Evolutionary conservation across 2,113 vertebrate genomes (phyloP), one percentile per base, ranked within the genome.

Genomic region (Phylloscopus trochilus): DNA sequence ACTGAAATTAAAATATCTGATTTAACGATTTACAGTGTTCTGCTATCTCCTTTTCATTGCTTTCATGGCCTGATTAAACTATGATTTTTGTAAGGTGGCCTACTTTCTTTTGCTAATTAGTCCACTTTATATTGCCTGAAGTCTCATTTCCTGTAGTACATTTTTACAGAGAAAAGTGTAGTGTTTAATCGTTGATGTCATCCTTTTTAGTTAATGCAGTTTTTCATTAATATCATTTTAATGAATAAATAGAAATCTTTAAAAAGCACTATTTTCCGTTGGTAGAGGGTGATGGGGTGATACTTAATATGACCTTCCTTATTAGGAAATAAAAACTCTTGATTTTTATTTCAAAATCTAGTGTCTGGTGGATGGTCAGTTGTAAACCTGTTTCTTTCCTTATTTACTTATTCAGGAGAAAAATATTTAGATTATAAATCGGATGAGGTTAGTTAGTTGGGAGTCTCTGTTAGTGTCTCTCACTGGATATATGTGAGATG

Each of bases 31-130:
- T 87, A 47, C 23, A 51, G 37, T 77, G 44, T 68, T 92, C 82
- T 88, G 30, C 63, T 93, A 3, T 39, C 90, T 78, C 28, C 16
- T 80, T 93, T 87, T 13, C 43, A 22, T 92, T 91, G 44, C 44
- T 87, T 73, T 79, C 44, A 44, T 81, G 83, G 43, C 92, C 92
- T 89, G 72, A 89, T 95, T 96, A 92, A 88, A 66, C 31, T 58
- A 20, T 27, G 63, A 26, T 89, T 93, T 93, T 86, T 96, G 37
- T 86, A 78, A 83, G 51, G 27, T 83, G 76, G 28, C 86, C 86
- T 89, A 83, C 59, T 96, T 95, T 87, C 31, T 83, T 85, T 64
- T 92, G 80, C 37, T 94, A 92, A 87, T 92, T 95, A 94, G 82
- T 67, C 53, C 84, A 73, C n/a, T 76, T 39, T 20, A 49, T 82